Conservation (phyloP, 2,888 invertebrate genomes). For the Omphaloscelis lunosa region DNA sequence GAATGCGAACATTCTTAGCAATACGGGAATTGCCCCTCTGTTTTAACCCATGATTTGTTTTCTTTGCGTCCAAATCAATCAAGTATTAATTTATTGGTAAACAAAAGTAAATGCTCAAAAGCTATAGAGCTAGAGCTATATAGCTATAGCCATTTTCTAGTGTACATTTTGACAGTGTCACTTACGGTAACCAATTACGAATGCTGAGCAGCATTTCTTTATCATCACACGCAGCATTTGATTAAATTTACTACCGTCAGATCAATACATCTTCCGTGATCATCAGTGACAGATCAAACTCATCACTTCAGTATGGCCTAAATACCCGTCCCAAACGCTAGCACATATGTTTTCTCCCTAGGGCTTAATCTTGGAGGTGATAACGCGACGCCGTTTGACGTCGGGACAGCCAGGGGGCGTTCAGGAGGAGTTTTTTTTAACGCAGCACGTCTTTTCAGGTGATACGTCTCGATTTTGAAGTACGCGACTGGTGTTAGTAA, state of each 20-base stretch:
- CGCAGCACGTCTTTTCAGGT: constrained; percentile 28
- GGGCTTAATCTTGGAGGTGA: constrained; percentile 48
- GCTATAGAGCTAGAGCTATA: too few species aligned
- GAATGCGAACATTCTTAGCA: too few species aligned
- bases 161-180: background rate
- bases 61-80: too few species aligned
- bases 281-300: background rate
- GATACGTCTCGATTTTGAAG: constrained; percentile 44
- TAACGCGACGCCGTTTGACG: constrained; percentile 39
- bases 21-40: too few species aligned
- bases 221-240: background rate
- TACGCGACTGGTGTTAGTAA: constrained; percentile 26
- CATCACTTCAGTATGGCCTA: background rate
- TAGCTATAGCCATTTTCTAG: background rate
- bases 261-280: background rate
- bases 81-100: background rate
- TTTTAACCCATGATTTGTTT: background rate
- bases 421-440: constrained; percentile 27
- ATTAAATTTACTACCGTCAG: constrained; percentile 4
- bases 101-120: background rate
- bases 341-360: constrained; percentile 34
- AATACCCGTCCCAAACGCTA: background rate
- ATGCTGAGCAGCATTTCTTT: background rate
- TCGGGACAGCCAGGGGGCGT: constrained; percentile 20
- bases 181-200: background rate